A percentile compares a stretch with the other conserved stretches of the same genome.
Conservation (phyloP, 2,797 vertebrate genomes). For the Sebastes matsubarae region DNA sequence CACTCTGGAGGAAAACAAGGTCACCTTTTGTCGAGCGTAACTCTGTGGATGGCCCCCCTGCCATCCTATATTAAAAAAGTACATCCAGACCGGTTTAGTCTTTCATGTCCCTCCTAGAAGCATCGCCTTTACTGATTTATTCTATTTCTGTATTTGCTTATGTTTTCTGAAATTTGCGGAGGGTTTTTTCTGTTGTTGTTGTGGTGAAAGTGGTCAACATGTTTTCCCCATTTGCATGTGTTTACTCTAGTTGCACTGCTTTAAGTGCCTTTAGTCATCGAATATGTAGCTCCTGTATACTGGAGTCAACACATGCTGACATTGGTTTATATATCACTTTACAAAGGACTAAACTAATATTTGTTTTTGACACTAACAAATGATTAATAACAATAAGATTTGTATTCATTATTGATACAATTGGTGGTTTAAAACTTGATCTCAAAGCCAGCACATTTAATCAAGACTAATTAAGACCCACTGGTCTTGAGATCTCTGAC, state of each 20-base stretch:
- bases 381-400: not conserved
- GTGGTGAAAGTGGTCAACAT: not conserved
- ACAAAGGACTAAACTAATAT: not conserved
- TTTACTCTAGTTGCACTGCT: not conserved
- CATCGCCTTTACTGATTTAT: not conserved
- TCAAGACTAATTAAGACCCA: not conserved
- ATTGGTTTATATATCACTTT: not conserved
- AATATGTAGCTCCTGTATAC: not conserved
- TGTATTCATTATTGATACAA: not conserved
- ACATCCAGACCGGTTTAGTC: not conserved
- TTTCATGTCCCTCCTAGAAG: not conserved
- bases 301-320: not conserved
- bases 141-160: not conserved
- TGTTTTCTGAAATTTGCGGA: not conserved
- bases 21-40: not conserved
- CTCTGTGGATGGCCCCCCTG: not conserved
- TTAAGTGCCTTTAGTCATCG: not conserved
- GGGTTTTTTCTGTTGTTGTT: not conserved
- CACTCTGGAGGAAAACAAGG: conserved; percentile 7
- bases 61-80: not conserved
- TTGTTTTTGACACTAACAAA: not conserved
- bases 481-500: not conserved
- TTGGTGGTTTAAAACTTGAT: not conserved
- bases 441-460: not conserved
- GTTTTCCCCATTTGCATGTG: not conserved